Percentiles rank a stretch among this genome's conserved stretches.
Evolutionary conservation across 2,888 invertebrate genomes (phyloP).

Genomic region (Drosophila suboccidentalis): DNA sequence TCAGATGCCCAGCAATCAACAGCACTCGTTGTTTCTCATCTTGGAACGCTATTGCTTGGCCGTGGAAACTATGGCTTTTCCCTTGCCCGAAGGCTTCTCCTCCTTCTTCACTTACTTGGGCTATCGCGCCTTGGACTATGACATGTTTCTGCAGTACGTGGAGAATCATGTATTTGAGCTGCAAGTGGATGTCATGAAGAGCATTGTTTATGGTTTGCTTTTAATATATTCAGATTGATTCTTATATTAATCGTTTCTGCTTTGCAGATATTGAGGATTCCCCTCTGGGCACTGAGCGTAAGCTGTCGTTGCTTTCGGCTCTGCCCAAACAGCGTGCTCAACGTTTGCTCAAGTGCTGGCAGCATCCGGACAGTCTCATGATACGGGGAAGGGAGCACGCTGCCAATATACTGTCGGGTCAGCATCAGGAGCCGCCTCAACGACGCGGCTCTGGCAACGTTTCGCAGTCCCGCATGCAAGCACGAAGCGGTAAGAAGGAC

Average conservation of each 20-base stretch:
- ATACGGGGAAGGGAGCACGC: constrained; percentile 93
- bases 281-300: constrained; percentile 88
- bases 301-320: constrained; percentile 90
- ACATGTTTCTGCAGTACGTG: constrained; percentile 93
- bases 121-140: constrained; percentile 91
- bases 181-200: constrained; percentile 95
- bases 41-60: constrained; percentile 94
- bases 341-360: constrained; percentile 92
- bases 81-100: constrained; percentile 94
- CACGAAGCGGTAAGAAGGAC: constrained; percentile 67
- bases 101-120: constrained; percentile 96
- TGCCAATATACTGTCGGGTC: constrained; percentile 91
- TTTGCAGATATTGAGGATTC: constrained; percentile 86
- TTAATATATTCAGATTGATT: neutral
- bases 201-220: constrained; percentile 90
- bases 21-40: constrained; percentile 91
- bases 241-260: neutral
- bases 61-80: constrained; percentile 92
- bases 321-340: constrained; percentile 92
- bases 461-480: constrained; percentile 66
- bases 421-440: constrained; percentile 86
- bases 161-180: constrained; percentile 93
- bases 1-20: constrained; percentile 90
- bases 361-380: constrained; percentile 91
- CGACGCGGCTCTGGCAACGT: constrained; percentile 67